phyloP scores from a whole-genome alignment of 2,888 invertebrate genomes.

The Lepidonotus clava region DNA sequence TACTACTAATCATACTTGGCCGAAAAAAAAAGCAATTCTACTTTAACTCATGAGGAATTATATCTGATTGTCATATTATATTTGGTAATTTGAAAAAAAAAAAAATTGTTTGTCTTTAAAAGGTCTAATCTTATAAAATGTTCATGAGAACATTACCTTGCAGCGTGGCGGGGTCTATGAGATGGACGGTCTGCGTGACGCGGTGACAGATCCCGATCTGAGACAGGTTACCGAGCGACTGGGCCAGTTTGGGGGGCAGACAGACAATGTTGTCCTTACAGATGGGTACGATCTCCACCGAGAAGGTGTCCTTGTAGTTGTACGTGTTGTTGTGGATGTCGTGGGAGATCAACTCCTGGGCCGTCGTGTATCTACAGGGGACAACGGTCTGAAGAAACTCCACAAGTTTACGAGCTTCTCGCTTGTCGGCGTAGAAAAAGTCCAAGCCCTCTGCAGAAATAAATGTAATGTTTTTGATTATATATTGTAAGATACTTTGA shows the following conservation, averaged over 20 bases:
- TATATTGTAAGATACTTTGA: too few relatives aligned
- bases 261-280: conserved; percentile 93
- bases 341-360: conserved; percentile 97
- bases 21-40: too few relatives aligned
- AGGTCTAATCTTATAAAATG: too few relatives aligned
- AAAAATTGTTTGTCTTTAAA: too few relatives aligned
- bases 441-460: conserved; percentile 91
- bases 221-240: conserved; percentile 92
- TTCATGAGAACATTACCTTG: too few relatives aligned
- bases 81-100: too few relatives aligned
- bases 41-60: too few relatives aligned
- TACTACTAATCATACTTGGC: too few relatives aligned
- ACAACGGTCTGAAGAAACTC: conserved; percentile 94
- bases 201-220: conserved; percentile 93
- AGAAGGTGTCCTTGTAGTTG: conserved; percentile 95
- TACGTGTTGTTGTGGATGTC: conserved; percentile 97
- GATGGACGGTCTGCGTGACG: conserved; percentile 93
- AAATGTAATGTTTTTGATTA: neutral
- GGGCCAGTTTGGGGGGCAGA: conserved; percentile 91
- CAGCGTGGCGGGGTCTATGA: conserved; percentile 90
- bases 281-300: conserved; percentile 96
- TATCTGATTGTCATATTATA: too few relatives aligned
- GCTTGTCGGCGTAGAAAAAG: conserved; percentile 94
- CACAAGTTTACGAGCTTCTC: conserved; percentile 95
- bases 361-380: conserved; percentile 90